phyloP scores from a whole-genome alignment of 2,888 invertebrate species.

The Diarsia dahlii region DNA sequence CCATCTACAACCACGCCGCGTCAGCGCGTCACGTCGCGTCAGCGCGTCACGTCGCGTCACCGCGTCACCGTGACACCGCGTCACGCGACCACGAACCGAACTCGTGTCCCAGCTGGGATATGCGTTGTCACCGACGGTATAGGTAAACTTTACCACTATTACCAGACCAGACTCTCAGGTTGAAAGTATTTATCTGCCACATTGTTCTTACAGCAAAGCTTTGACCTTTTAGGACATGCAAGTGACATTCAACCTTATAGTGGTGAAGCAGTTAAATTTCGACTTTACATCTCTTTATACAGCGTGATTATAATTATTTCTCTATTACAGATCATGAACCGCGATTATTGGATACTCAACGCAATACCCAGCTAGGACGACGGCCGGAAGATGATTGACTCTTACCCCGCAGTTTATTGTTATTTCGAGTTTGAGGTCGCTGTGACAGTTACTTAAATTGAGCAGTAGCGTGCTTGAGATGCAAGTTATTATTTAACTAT shows the following conservation, averaged over 20 bases:
- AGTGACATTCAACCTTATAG: neutral
- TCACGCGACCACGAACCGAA: constrained; percentile 20
- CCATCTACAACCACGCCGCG: constrained; percentile 78
- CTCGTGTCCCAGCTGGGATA: constrained; percentile 4
- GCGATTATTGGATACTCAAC: too few relatives aligned
- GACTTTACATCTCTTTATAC: neutral
- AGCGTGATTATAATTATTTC: too few relatives aligned
- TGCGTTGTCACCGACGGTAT: too few relatives aligned
- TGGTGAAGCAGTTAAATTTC: neutral
- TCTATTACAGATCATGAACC: neutral
- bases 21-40: constrained; percentile 28
- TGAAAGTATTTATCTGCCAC: neutral
- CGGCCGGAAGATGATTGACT: neutral
- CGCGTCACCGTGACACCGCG: constrained; percentile 13
- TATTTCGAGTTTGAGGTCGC: constrained; percentile 43
- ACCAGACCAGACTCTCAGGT: too few relatives aligned
- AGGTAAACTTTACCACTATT: neutral
- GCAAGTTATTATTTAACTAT: constrained; percentile 64
- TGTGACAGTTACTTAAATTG: constrained; percentile 50
- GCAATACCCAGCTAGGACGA: constrained; percentile 16
- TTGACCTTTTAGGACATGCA: neutral
- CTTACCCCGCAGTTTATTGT: neutral
- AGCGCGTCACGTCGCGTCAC: constrained; percentile 21
- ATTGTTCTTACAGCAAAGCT: neutral
- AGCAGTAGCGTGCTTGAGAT: constrained; percentile 64